Evolutionary conservation across 2,113 vertebrate species (phyloP).

Genomic region (Brevimyrus niger): DNA sequence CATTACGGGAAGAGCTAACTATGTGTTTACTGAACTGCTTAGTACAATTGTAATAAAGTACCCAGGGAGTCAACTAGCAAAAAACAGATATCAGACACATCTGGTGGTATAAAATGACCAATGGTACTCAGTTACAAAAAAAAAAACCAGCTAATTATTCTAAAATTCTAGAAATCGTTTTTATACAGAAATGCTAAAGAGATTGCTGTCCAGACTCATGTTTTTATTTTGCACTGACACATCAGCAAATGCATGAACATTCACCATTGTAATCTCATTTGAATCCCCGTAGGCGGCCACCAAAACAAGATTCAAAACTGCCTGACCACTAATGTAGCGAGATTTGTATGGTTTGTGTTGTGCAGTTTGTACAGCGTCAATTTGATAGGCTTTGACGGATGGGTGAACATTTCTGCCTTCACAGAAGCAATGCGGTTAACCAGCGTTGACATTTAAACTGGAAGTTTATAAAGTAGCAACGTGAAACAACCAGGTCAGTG

Average conservation of each 20-base stretch:
- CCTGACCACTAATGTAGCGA: background rate
- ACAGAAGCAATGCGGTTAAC: conserved; percentile 31
- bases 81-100: background rate
- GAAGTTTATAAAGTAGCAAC: background rate
- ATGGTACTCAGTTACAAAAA: background rate
- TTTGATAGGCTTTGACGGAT: background rate
- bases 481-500: background rate
- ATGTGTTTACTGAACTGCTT: background rate
- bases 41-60: background rate
- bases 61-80: background rate
- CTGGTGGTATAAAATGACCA: background rate
- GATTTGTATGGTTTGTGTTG: background rate
- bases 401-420: background rate
- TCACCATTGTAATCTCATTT: background rate
- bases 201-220: background rate
- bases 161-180: background rate
- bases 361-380: background rate
- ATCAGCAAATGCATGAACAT: background rate
- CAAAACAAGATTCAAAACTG: background rate
- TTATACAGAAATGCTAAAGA: background rate
- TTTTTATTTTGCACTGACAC: background rate
- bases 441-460: conserved; percentile 24
- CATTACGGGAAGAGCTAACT: background rate
- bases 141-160: background rate
- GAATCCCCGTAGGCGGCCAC: background rate